Base-by-base conservation (phyloP, 2,113 vertebrate genomes). In the Microtus montanus region DNA sequence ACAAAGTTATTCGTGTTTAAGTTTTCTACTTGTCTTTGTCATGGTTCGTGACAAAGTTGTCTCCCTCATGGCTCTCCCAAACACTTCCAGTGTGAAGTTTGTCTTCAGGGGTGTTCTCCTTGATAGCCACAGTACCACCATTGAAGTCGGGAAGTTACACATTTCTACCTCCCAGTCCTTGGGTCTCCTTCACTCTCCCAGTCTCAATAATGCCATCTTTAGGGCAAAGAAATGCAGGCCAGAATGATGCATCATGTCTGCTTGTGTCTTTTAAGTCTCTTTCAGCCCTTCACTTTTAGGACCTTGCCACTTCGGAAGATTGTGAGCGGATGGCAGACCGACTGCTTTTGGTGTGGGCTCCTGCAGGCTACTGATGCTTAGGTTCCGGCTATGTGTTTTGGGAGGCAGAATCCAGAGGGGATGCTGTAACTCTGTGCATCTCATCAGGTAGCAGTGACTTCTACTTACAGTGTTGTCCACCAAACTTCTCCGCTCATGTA, bases 151-250 rank as follows among this genome's bases (percentile, higher is more conserved):
- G 47, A 71, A 35, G 66, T 44, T 58, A 80, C 41, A 28, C 8
- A 19, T 64, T 64, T 28, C 30, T 17, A n/a, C 26, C 41, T 8
- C 73, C n/a, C 75, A 93, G 44, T 30, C 78, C 26, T 85, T 33
- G 8, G 41, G 49, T 38, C 73, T 90, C 13, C 66, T 78, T 90
- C 35, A 89, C 44, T 85, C 79, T 91, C 28, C 35, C 33, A 30
- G 0, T 88, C 87, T 68, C 15, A 70, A 1, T 79, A 44, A 58
- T 91, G 20, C 85, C 58, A 85, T 84, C 58, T 58, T 26, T 49
- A 86, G 84, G 89, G 84, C 63, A 61, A 74, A 95, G 54, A 79
- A 63, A 49, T 95, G 28, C 74, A 86, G 47, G 82, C 68, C 41
- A 44, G 93, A 84, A 61, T 28, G 20, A n/a, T 22, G 20, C 6